Evolutionary conservation across 1,140 invertebrate species (phyloP).

Genomic region (Saccostrea glomerata): DNA sequence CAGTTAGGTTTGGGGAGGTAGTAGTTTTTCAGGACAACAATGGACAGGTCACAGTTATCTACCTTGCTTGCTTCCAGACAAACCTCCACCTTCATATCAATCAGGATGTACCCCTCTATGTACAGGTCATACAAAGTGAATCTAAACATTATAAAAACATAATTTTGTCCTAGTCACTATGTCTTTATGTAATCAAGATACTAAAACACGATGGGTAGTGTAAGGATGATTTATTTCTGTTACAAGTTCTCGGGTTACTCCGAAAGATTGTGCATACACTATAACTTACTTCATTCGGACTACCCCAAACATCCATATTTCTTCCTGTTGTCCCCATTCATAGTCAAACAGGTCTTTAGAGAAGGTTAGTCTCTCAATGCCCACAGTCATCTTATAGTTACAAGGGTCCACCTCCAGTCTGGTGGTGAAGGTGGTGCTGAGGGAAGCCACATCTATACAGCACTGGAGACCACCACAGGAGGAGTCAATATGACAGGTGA

Average conservation of each 20-base stretch:
- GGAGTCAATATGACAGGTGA: slow-evolving; percentile 30
- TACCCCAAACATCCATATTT: slow-evolving; percentile 47
- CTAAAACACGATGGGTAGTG: too few relatives aligned
- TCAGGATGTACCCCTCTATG: slow-evolving; percentile 45
- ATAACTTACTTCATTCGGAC: slow-evolving; percentile 46
- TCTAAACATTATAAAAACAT: slow-evolving; percentile 14
- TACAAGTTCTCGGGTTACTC: too few relatives aligned
- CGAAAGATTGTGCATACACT: too few relatives aligned
- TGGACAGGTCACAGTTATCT: slow-evolving; percentile 45
- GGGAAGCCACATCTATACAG: slow-evolving; percentile 25
- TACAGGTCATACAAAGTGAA: slow-evolving; percentile 50
- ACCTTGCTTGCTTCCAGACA: slow-evolving; percentile 47
- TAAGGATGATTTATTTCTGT: too few relatives aligned
- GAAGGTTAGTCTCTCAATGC: slow-evolving; percentile 42
- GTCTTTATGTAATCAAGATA: too few relatives aligned
- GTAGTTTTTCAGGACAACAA: slow-evolving; percentile 43
- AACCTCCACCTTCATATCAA: slow-evolving; percentile 46
- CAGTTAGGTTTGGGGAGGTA: slow-evolving; percentile 46
- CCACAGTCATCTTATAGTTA: slow-evolving; percentile 38
- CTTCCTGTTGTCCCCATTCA: slow-evolving; percentile 44
- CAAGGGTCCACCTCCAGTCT: slow-evolving; percentile 47
- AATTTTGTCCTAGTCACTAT: not conserved
- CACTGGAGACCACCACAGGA: slow-evolving; percentile 32
- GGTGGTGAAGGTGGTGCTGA: slow-evolving; percentile 35
- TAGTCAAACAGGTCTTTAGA: slow-evolving; percentile 30